Base-by-base conservation (phyloP, 2,113 vertebrate genomes). In the Indri indri region DNA sequence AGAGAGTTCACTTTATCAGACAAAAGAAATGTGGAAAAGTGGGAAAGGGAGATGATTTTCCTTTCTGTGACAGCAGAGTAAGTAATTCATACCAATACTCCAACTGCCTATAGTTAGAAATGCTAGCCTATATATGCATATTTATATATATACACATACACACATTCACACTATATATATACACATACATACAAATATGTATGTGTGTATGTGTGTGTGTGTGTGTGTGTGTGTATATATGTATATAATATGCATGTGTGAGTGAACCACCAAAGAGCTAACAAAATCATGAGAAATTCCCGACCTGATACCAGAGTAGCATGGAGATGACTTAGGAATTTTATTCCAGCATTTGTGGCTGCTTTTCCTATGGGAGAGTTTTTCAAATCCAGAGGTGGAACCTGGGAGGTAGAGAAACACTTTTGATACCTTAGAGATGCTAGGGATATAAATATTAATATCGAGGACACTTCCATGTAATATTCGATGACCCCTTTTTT, bases 91-190 rank as follows among this genome's bases (percentile, higher is more conserved):
- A 71, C 0, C 18, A 91, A 34, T 42, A 76, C 82, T 70, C 8
- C 23, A 50, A 66, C 5, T 73, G 59, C 54, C 18, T 83, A 32
- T 18, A 92, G 37, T 11, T 45, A 57, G 42, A 76, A 47, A 76
- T 5, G 16, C 32, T 79, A 37, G 16, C 34, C 18, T 52, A 86
- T 92, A 42, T 68, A 54, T 54, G 12, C 12, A 65, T 8, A 65
- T 8, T 23, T 88, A 88, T 50, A 70, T 50, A 89, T 95, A 54
- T 79, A 40, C 17, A 87, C 50, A 65, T n/a, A 90, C 90, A 54
- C 66, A 47, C 52, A 30, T 1, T 5, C 9, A 12, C 8, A 63
- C 18, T 20, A 20, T 6, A 14, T 11, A 65, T 2, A 30, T 11
- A 30, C 84, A 91, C 50, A 71, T 25, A 90, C 90, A 54, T 73